These are phyloP conservation scores for Octodonta nipae DNA, from an alignment of 2,888 invertebrate species.

Conservation along the genomic window DNA sequence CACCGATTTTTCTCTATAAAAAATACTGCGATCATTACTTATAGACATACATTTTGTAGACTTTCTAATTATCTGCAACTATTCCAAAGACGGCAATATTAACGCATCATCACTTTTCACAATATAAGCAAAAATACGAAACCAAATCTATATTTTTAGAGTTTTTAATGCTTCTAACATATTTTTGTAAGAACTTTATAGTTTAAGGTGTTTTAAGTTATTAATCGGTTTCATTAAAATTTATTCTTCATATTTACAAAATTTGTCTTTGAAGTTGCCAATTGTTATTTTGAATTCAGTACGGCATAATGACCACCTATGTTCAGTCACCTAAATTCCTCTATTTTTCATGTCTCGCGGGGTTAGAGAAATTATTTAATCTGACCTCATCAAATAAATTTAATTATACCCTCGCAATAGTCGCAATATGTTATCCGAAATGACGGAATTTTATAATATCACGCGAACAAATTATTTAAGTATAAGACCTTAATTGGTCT, in stretches of 20 bases:
- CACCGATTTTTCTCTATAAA: too few species aligned
- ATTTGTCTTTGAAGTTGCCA: neutral
- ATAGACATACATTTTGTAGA: too few species aligned
- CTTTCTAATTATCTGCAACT: too few species aligned
- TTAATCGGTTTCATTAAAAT: neutral
- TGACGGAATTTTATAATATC: constrained; percentile 1
- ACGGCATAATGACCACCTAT: constrained; percentile 1
- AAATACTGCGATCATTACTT: too few species aligned
- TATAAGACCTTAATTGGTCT: neutral
- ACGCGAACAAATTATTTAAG: neutral
- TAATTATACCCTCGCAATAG: neutral
- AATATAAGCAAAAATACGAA: too few species aligned
- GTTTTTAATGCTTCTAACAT: too few species aligned
- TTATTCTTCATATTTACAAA: neutral
- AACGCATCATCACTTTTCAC: too few species aligned
- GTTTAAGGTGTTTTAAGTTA: too few species aligned
- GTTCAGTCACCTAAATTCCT: neutral
- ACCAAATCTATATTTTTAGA: too few species aligned
- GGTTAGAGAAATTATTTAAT: neutral
- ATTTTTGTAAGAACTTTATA: too few species aligned
- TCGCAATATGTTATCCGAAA: constrained; percentile 1
- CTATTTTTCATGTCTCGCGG: constrained; percentile 1
- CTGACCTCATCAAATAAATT: constrained; percentile 1
- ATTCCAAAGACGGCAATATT: too few species aligned
- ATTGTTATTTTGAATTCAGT: neutral